Conservation (phyloP, 1,140 invertebrate genomes). For the Oscheius sp. region DNA sequence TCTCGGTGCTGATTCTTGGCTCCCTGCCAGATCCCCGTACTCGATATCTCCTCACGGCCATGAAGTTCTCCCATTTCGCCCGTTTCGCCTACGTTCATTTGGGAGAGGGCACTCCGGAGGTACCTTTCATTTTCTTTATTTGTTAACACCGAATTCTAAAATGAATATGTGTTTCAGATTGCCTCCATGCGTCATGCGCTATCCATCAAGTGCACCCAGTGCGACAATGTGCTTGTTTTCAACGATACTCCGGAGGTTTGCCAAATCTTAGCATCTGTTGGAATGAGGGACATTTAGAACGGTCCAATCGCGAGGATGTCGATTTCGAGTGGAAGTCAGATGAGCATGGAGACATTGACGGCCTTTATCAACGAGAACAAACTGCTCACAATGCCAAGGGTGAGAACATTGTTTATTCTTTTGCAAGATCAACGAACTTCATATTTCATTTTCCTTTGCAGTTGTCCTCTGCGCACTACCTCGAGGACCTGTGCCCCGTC, state of each 20-base stretch:
- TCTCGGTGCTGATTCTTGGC: conserved; percentile 50
- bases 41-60: conserved; percentile 51
- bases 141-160: too few species aligned
- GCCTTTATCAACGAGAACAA: conserved; percentile 49
- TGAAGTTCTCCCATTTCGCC: conserved; percentile 54
- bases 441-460: conserved; percentile 33
- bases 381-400: conserved; percentile 45
- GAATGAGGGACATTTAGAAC: conserved; percentile 22
- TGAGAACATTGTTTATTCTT: conserved; percentile 21
- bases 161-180: conserved; percentile 13
- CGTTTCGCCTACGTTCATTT: conserved; percentile 54
- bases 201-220: conserved; percentile 45
- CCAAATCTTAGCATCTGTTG: not conserved
- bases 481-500: conserved; percentile 53
- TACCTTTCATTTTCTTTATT: too few species aligned
- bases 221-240: conserved; percentile 56
- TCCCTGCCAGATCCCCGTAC: conserved; percentile 46
- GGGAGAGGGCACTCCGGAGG: conserved; percentile 7
- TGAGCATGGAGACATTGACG: conserved; percentile 41
- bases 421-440: not conserved
- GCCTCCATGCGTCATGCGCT: conserved; percentile 43
- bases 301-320: conserved; percentile 39
- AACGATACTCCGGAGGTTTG: conserved; percentile 53
- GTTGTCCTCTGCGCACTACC: conserved; percentile 47
- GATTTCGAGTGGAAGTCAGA: conserved; percentile 33